Base-by-base conservation (phyloP, 2,797 vertebrate species). In the Sorex maritimensis region DNA sequence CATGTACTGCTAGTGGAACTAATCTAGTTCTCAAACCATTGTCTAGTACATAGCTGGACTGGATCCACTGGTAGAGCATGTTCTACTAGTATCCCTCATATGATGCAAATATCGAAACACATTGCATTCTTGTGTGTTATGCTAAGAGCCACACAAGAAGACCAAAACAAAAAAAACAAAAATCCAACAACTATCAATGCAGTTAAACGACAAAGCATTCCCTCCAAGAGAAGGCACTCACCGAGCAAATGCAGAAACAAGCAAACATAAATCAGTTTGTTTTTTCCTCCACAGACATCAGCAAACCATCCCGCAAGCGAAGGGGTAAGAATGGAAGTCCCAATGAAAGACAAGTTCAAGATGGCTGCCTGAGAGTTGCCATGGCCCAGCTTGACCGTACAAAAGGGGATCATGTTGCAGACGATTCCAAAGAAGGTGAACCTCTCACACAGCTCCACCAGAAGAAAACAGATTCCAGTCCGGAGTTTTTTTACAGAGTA, bases 341-440 rank as follows among this genome's bases (percentile, higher is more conserved):
- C 99, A 2, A 99, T 97, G 38, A 99, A 99, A 96, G 98, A 98
- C 96, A 99, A 97, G 78, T 99, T 99, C 91, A 99, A 97, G 0
- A 98, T 98, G 0, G 98, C 99, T 0, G 99, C 99, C 96, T 99
- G 98, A 97, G 99, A 97, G 97, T 98, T 99, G 92, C 80, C 46
- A 24, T 99, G 99, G 92, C 98, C 99, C 1, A 99, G 98, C 94
- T 98, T 99, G 91, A 98, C 93, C 0, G 98, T 99, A 98, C 99
- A 99, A 97, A 99, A 99, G 23, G 99, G 98, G 93, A 99, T 99
- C 98, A 98, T 99, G 96, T 99, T 99, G 97, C 99, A 99, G 75
- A 99, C 98, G 0, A 99, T 99, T 96, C 99, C 99, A 46, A 99
- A 99, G 97, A 99, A 99, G 0, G 98, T 98, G 96, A 99, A 99